Evolutionary conservation across 2,113 vertebrate species (phyloP).

Genomic region (Psephotus haematonotus): DNA sequence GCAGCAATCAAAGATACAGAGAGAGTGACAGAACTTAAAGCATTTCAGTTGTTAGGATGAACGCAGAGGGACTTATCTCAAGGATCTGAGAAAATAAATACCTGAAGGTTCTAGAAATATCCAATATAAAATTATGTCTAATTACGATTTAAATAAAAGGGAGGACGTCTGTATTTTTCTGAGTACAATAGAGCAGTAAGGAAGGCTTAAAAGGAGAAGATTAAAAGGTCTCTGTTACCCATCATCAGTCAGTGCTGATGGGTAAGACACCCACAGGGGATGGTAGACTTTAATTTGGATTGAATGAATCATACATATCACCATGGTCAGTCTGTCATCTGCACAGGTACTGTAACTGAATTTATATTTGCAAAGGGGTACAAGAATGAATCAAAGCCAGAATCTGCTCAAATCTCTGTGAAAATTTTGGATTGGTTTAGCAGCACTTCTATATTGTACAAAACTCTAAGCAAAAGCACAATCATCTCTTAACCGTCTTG

Average conservation of each 20-base stretch:
- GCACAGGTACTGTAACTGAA: neutral
- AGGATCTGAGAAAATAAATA: neutral
- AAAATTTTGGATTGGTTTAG: neutral
- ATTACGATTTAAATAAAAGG: neutral
- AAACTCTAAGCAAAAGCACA: neutral
- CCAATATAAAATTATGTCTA: neutral
- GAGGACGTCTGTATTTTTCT: neutral
- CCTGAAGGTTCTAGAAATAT: neutral
- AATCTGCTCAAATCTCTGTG: neutral
- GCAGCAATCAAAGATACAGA: neutral
- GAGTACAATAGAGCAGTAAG: neutral
- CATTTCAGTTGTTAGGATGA: neutral
- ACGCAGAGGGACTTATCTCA: neutral
- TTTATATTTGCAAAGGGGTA: neutral
- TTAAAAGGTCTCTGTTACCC: neutral
- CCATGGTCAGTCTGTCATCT: neutral
- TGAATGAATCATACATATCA: neutral
- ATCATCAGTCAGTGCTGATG: neutral
- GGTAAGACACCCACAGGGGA: neutral
- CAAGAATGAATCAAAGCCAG: neutral
- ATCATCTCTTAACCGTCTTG: neutral
- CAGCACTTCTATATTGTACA: neutral
- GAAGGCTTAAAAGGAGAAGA: neutral
- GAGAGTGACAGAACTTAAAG: neutral
- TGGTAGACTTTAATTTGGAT: neutral